Conservation (phyloP, 2,888 invertebrate species). For the Eupithecia centaureata region DNA sequence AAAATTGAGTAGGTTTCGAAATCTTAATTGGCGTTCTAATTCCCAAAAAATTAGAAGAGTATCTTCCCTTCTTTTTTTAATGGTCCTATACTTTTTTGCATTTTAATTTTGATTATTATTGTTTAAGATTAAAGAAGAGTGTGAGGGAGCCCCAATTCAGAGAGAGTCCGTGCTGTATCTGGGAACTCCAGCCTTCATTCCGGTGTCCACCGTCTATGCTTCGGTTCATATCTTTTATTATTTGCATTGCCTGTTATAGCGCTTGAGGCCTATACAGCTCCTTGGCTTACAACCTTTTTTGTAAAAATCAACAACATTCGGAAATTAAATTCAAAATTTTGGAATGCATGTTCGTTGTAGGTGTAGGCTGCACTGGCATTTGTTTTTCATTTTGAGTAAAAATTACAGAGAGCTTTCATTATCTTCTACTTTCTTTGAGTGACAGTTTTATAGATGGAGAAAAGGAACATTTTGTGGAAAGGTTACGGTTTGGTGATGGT, state of each 20-base stretch:
- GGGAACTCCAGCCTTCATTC: slow-evolving; percentile 31
- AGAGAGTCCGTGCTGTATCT: slow-evolving; percentile 32
- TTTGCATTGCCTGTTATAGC: slow-evolving; percentile 35
- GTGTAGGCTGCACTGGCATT: background rate
- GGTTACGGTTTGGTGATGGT: slow-evolving; percentile 31
- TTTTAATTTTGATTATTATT: slow-evolving; percentile 34
- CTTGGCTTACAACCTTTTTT: slow-evolving; percentile 25
- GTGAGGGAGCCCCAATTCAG: slow-evolving; percentile 28
- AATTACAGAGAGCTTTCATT: background rate
- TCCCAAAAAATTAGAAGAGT: background rate
- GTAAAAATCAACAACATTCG: slow-evolving; percentile 3
- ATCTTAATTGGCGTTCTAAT: background rate
- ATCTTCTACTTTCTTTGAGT: slow-evolving; percentile 5
- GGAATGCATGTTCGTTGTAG: slow-evolving; percentile 21
- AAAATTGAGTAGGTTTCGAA: background rate
- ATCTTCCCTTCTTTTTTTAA: background rate
- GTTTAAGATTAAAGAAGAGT: slow-evolving; percentile 37
- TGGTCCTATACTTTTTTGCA: background rate
- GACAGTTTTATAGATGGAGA: background rate
- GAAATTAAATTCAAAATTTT: slow-evolving; percentile 21
- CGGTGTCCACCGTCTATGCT: slow-evolving; percentile 34
- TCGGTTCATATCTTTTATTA: slow-evolving; percentile 36
- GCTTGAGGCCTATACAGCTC: slow-evolving; percentile 32
- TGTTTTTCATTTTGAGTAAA: background rate
- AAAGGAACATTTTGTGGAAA: slow-evolving; percentile 7